Conservation (phyloP, 2,888 invertebrate species). For the Drosophila nr. fundita region DNA sequence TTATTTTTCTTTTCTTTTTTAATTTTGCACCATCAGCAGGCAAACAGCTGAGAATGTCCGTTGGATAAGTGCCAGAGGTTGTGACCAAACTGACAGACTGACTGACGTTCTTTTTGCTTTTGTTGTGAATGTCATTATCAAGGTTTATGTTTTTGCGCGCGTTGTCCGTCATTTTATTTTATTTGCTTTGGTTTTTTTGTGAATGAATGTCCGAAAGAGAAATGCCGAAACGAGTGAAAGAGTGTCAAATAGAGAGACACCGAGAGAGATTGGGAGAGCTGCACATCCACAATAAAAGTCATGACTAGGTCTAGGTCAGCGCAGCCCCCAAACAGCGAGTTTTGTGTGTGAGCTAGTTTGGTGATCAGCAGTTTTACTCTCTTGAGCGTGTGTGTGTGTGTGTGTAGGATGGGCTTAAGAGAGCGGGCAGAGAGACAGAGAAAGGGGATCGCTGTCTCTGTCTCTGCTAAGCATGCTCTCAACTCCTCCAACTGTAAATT, state of each 20-base stretch:
- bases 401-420: neutral
- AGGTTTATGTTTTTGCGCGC: conserved; percentile 61
- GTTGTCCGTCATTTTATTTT: conserved; percentile 45
- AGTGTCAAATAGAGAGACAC: conserved; percentile 16
- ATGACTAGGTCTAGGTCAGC: conserved; percentile 51
- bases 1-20: conserved; percentile 38
- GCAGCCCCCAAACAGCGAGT: conserved; percentile 8
- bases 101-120: conserved; percentile 39
- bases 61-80: conserved; percentile 75
- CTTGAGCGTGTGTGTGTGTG: neutral
- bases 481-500: conserved; percentile 11
- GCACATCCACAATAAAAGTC: conserved; percentile 15
- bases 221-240: conserved; percentile 21
- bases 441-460: neutral
- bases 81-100: conserved; percentile 57
- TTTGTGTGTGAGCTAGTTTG: neutral
- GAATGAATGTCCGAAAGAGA: conserved; percentile 60
- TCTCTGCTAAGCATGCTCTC: conserved; percentile 4
- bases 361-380: conserved; percentile 38
- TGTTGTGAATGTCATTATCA: conserved; percentile 78
- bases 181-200: conserved; percentile 47
- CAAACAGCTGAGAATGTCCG: conserved; percentile 50
- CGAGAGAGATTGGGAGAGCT: neutral
- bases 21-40: conserved; percentile 55
- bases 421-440: neutral